Evolutionary conservation across 2,113 vertebrate genomes (phyloP).

Genomic region (Gasterosteus nipponicus): DNA sequence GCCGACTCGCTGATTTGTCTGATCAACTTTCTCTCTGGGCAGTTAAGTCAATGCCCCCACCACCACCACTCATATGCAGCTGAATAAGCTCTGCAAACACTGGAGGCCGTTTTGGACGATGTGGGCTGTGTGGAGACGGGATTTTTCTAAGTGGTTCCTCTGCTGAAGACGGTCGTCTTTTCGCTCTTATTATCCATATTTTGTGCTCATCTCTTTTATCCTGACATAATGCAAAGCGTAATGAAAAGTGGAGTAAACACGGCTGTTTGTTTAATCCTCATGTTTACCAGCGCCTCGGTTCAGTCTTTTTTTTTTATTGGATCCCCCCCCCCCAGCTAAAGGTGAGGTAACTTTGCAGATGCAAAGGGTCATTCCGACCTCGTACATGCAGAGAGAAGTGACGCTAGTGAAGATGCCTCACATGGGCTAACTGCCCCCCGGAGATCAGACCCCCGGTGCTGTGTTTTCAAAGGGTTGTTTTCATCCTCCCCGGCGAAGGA

Average conservation of each 20-base stretch:
- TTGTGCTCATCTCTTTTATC: conserved; percentile 31
- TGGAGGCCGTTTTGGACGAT: conserved; percentile 61
- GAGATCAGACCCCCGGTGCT: too few species aligned
- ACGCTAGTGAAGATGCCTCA: too few species aligned
- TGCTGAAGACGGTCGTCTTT: conserved; percentile 10
- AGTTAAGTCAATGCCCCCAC: conserved; percentile 8
- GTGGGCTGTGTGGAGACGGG: conserved; percentile 69
- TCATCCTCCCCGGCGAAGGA: too few species aligned
- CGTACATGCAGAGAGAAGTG: too few species aligned
- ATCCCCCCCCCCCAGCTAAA: background rate
- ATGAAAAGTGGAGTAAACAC: conserved; percentile 25
- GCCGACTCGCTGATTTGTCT: background rate
- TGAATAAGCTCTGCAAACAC: conserved; percentile 49
- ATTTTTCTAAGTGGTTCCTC: conserved; percentile 50
- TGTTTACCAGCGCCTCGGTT: background rate
- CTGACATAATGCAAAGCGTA: conserved; percentile 31
- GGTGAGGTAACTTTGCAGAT: background rate
- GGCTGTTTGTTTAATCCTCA: conserved; percentile 20
- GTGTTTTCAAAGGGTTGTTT: too few species aligned
- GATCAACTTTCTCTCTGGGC: conserved; percentile 21
- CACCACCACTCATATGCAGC: conserved; percentile 35
- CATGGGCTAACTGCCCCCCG: too few species aligned
- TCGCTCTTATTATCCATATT: conserved; percentile 29
- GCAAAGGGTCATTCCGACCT: too few species aligned
- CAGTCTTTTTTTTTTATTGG: background rate